phyloP scores from a whole-genome alignment of 2,113 vertebrate species.

The Lagenorhynchus albirostris region DNA sequence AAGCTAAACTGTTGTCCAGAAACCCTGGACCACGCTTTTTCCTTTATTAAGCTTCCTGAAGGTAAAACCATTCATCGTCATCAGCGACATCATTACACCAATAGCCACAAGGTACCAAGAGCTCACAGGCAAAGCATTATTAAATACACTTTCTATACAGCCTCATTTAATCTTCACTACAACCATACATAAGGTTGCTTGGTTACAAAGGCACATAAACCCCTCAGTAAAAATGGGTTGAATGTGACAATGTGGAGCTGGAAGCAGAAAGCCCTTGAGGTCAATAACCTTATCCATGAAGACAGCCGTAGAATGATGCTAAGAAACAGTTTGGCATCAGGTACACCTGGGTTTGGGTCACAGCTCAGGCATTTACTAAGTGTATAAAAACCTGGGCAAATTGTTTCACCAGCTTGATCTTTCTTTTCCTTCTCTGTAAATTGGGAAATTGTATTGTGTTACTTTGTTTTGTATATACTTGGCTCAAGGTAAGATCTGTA shows the following conservation, averaged over 20 bases:
- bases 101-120: background rate
- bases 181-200: background rate
- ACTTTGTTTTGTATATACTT: background rate
- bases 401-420: background rate
- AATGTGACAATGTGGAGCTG: background rate
- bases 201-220: background rate
- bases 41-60: background rate
- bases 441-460: background rate
- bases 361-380: background rate
- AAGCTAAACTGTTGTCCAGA: background rate
- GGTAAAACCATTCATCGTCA: background rate
- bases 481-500: background rate
- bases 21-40: background rate
- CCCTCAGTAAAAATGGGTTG: background rate
- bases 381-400: background rate
- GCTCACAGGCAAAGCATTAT: background rate
- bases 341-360: background rate
- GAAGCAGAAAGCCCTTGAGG: background rate
- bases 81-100: background rate
- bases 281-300: background rate
- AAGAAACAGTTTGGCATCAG: background rate
- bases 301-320: too few relatives aligned
- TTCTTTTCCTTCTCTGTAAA: background rate
- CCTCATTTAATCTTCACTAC: background rate
- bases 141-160: background rate